Evolutionary conservation across 2,113 vertebrate species (phyloP).

Genomic region (Cyanoramphus novaezelandiae): DNA sequence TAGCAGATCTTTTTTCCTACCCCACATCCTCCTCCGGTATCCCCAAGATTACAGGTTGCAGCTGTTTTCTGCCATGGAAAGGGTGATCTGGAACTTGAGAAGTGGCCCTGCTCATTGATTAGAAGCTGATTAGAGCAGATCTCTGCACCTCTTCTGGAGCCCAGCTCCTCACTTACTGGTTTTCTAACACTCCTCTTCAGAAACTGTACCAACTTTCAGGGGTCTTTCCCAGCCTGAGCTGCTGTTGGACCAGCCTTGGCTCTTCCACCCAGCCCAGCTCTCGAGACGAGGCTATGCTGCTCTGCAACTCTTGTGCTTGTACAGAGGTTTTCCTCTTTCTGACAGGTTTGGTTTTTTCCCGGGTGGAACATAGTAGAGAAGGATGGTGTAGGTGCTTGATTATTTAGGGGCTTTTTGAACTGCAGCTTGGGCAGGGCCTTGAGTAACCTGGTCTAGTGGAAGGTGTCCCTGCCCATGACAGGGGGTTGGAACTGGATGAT

Average conservation of each 20-base stretch:
- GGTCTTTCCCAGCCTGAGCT: rapidly evolving
- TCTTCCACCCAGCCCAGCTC: not conserved
- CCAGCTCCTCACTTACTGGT: not conserved
- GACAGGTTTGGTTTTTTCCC: not conserved
- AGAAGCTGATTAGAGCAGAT: not conserved
- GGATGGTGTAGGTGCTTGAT: not conserved
- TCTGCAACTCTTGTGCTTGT: not conserved
- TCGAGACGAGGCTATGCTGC: rapidly evolving
- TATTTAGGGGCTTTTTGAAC: not conserved
- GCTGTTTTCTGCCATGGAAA: not conserved
- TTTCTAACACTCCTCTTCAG: not conserved
- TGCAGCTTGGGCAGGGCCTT: not conserved
- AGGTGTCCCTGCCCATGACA: not conserved
- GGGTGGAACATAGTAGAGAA: not conserved
- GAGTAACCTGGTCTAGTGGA: not conserved
- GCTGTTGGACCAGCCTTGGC: not conserved
- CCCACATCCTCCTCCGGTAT: rapidly evolving
- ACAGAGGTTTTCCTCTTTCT: rapidly evolving
- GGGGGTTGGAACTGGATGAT: not conserved
- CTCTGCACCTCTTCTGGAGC: not conserved
- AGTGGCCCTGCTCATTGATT: not conserved
- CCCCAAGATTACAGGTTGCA: not conserved
- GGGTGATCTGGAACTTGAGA: not conserved
- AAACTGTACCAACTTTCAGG: rapidly evolving
- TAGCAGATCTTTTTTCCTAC: not conserved